Evolutionary conservation across 2,113 vertebrate species (phyloP).

Genomic region (Rhinichthys klamathensis): DNA sequence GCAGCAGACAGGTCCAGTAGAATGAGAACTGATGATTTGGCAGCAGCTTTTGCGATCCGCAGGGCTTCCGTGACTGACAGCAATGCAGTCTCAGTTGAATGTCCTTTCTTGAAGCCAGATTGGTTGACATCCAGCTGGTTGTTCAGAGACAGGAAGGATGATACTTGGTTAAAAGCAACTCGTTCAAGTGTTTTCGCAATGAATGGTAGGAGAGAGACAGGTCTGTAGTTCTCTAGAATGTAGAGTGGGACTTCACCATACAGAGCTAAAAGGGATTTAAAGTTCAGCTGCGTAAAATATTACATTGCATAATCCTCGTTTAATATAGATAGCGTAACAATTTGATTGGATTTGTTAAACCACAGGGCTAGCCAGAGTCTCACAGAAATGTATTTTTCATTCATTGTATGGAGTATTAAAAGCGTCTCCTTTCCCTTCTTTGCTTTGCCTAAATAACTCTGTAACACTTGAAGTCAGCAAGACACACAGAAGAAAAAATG

Average conservation of each 20-base stretch:
- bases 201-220: no score
- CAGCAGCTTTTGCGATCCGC: no score
- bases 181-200: no score
- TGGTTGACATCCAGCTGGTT: no score
- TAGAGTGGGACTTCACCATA: neutral
- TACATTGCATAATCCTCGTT: constrained; percentile 3
- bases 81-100: no score
- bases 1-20: no score
- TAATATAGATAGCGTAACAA: neutral
- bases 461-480: constrained; percentile 65
- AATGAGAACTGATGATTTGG: no score
- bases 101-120: no score
- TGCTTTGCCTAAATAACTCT: constrained; percentile 64
- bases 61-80: no score
- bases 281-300: constrained; percentile 13
- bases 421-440: constrained; percentile 50
- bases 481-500: neutral
- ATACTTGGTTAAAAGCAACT: no score
- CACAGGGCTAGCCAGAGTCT: neutral
- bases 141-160: no score
- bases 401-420: constrained; percentile 63
- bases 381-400: constrained; percentile 60
- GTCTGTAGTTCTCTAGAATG: no score
- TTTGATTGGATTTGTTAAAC: constrained; percentile 20
- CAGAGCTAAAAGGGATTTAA: neutral